phyloP scores from a whole-genome alignment of 2,113 vertebrate species.

The Hirundichthys speculiger region DNA sequence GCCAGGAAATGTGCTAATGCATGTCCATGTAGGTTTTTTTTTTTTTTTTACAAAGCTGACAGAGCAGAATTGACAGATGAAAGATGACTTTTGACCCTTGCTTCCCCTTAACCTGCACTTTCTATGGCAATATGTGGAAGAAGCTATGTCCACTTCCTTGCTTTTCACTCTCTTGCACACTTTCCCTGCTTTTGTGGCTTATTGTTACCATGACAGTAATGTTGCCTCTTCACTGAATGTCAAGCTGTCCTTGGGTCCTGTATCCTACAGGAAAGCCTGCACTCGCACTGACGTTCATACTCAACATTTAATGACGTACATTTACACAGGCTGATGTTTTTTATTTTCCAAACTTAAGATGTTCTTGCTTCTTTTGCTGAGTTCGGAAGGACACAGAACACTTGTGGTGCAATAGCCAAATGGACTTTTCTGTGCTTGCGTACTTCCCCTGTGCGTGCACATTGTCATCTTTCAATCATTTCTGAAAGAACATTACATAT shows the following conservation, averaged over 20 bases:
- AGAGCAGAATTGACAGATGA: constrained; percentile 46
- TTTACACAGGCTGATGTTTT: neutral
- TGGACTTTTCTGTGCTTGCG: neutral
- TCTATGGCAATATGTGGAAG: constrained; percentile 47
- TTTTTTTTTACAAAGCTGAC: constrained; percentile 50
- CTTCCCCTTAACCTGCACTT: constrained; percentile 33
- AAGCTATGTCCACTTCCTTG: constrained; percentile 43
- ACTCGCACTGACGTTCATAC: constrained; percentile 7
- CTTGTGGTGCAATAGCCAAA: neutral
- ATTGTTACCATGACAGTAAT: constrained; percentile 12
- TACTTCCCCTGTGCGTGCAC: neutral
- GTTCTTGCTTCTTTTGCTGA: constrained; percentile 13
- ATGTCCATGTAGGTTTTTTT: neutral
- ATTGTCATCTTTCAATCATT: neutral
- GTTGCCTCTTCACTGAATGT: constrained; percentile 33
- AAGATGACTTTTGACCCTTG: constrained; percentile 41
- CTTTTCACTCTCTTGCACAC: constrained; percentile 22
- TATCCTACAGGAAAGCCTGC: constrained; percentile 28
- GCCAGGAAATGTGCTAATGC: constrained; percentile 6
- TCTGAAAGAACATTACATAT: neutral
- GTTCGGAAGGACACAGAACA: neutral
- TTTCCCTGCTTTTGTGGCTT: constrained; percentile 29
- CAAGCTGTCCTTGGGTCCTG: constrained; percentile 39
- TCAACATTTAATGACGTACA: constrained; percentile 4
- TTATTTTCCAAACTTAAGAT: neutral